Evolutionary conservation across 2,113 vertebrate genomes (phyloP), one percentile per base, ranked within the genome.

Genomic region (Cephalopterus ornatus): DNA sequence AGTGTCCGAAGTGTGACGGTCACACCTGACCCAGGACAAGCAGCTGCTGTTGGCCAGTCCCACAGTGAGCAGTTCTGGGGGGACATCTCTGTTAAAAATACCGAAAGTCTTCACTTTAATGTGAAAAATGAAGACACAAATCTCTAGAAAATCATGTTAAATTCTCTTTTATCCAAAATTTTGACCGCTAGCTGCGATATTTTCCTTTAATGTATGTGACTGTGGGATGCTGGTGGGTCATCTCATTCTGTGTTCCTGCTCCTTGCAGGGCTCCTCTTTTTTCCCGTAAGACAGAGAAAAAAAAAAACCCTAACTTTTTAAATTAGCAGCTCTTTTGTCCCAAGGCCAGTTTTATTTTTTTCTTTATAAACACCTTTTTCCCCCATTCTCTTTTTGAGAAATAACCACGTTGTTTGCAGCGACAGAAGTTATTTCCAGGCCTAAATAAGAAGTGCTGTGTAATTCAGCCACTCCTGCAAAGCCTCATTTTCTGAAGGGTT

Each of bases 1-100:
- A 24, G 9, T 2, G 8, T 32, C 24, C 46, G 0, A 37, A 27
- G 73, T 1, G 6, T 1, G 9, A 3, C 19, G 47, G 14, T 52
- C 61, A 6, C 28, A 20, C 47, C 59, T 56, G 23, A 24, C 12
- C 14, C 37, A 30, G 26, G 24, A 59, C 56, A 59, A 59, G n/a
- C 56, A 24, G 33, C 21, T 58, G 56, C 33, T 58, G 14, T 24
- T 35, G 56, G n/a, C 56, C 56, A 24, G 6, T 59, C 56, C 56
- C 56, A 35, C 56, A 35, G 22, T 35, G 56, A 35, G n/a, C 23
- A 24, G 24, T 39, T 39, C 59, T 62, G 59, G 26, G 24, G 27
- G 37, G 35, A 27, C 35, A 24, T 35, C 33, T 59, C n/a, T 14
- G 22, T 11, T 35, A 24, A 59, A 59, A 23, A 24, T 24, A 35